A percentile compares a stretch with the other conserved stretches of the same genome.
Evolutionary conservation across 2,888 invertebrate species (phyloP).

Genomic region (Rotaria macrura): DNA sequence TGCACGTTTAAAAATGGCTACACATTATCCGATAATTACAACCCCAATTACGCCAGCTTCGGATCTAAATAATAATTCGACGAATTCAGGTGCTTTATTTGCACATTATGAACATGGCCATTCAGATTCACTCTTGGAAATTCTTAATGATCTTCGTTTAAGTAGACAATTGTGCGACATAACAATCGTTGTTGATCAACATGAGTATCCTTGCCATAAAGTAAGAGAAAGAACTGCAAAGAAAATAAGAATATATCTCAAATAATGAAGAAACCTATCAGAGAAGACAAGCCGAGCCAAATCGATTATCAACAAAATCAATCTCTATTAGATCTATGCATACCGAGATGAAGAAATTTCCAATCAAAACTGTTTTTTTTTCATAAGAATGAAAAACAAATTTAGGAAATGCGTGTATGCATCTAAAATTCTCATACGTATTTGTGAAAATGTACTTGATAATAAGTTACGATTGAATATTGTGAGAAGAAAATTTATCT

Average conservation of each 20-base stretch:
- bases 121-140: neutral
- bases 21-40: neutral
- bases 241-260: neutral
- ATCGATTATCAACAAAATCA: no score
- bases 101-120: neutral
- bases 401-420: no score
- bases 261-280: no score
- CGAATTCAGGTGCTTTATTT: neutral
- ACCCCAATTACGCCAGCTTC: neutral
- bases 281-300: no score
- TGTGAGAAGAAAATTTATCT: no score
- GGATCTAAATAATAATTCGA: neutral
- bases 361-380: no score
- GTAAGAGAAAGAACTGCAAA: neutral
- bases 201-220: conserved; percentile 49
- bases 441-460: no score
- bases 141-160: conserved; percentile 44
- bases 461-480: no score
- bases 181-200: conserved; percentile 48
- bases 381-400: no score
- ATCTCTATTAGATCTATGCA: no score
- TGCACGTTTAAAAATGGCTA: neutral
- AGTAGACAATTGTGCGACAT: conserved; percentile 50
- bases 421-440: no score
- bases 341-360: no score